phyloP scores from a whole-genome alignment of 2,888 invertebrate species.

The Yponomeuta plumbellus region DNA sequence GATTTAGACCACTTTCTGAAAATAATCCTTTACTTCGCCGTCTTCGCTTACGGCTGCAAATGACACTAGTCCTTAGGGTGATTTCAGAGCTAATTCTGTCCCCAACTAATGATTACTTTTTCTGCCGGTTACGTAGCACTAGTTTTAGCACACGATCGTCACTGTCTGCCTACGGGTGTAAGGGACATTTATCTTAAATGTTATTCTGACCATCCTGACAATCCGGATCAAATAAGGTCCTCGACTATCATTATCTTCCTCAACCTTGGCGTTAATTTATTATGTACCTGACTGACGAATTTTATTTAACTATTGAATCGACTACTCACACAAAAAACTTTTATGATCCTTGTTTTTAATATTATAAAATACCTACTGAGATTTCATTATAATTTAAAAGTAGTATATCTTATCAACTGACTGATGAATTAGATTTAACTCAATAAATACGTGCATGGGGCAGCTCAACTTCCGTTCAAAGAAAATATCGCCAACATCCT shows the following conservation, averaged over 20 bases:
- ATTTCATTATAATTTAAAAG: neutral
- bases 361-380: too few species aligned
- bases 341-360: too few species aligned
- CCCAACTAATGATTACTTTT: neutral
- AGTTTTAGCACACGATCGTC: neutral
- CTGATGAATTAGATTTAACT: neutral
- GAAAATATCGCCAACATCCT: slow-evolving; percentile 32
- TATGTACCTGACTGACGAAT: neutral
- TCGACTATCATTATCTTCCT: neutral
- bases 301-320: too few species aligned
- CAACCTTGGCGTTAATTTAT: neutral
- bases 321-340: too few species aligned
- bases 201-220: too few species aligned
- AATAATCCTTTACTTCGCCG: neutral
- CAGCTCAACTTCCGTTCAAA: slow-evolving; percentile 15
- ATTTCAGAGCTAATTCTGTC: neutral
- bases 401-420: neutral
- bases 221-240: neutral
- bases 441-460: neutral
- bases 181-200: neutral
- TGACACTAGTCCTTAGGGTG: neutral
- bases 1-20: neutral
- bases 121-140: neutral
- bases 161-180: neutral
- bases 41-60: neutral